Base-by-base conservation (phyloP, 2,888 invertebrate genomes). In the Tetragonula carbonaria region DNA sequence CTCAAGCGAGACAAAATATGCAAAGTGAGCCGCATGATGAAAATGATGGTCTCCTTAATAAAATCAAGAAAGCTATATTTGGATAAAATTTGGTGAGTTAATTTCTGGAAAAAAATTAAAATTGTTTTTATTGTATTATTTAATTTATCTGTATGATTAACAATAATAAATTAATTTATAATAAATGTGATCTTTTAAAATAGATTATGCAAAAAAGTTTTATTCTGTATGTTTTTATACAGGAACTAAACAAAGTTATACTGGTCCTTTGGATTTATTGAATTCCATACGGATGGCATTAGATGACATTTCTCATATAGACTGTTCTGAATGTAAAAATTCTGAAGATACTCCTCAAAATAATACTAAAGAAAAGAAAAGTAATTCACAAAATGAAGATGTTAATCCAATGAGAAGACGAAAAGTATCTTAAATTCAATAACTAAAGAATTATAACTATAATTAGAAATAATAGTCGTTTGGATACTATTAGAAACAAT, bases 241-340 rank as follows among this genome's bases (percentile, higher is more conserved):
- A 97, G 97, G 97, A 94, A 96, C 95, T 90, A 97, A 97, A 95
- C 94, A 96, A 88, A 96, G 96, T 86, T 95, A 96, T 91, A 94
- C 95, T 55, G 96, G 96, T 88, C 96, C 96, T 13, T 95, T 96
- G 68, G 95, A 96, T 82, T 91, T 96, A 88, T 95, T 97, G 88
- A 95, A 96, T 86, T 95, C 96, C 11, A 95, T 97, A 84, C 96
- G 96, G 89, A 95, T 95, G 92, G 96, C 96, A 33, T 93, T 97
- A 81, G 95, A 94, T 90, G 95, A 95, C 38, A 68, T 38, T 71
- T 55, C 65, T 5, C 23, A 68, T 23, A 66, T 38, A 28, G 33
- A 70, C 5, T 63, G 68, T 45, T 59, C 74, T 33, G 65, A 74
- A 28, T 50, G n/a, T 51, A 33, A 87, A 2, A 84, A 84, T 78